Evolutionary conservation across 2,797 vertebrate genomes (phyloP).

Genomic region (Lates japonicus): DNA sequence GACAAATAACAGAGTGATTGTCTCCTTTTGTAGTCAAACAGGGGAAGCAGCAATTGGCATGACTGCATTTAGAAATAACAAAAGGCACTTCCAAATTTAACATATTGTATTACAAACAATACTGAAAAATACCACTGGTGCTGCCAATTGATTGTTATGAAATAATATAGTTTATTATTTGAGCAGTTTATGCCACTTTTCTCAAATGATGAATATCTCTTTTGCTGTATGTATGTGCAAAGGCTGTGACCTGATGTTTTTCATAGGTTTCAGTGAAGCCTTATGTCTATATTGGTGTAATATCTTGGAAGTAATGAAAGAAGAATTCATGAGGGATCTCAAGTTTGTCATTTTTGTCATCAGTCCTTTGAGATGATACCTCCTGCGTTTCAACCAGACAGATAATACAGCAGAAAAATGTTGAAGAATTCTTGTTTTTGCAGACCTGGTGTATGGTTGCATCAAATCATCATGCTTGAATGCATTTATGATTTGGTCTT

Average conservation of each 20-base stretch:
- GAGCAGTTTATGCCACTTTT: not conserved
- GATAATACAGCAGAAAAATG: not conserved
- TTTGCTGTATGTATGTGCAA: constrained; percentile 80
- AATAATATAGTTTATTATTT: not conserved
- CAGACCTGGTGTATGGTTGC: not conserved
- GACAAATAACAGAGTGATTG: constrained; percentile 46
- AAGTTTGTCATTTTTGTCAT: constrained; percentile 21
- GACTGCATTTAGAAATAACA: constrained; percentile 53
- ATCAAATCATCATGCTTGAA: not conserved
- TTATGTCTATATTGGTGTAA: constrained; percentile 88
- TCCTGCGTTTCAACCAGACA: constrained; percentile 12
- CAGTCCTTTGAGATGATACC: constrained; percentile 15
- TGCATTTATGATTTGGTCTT: not conserved
- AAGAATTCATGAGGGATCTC: constrained; percentile 24
- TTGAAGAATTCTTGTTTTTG: not conserved
- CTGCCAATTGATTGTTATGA: not conserved
- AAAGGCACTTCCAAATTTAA: constrained; percentile 32
- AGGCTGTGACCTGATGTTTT: constrained; percentile 86
- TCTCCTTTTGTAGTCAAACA: constrained; percentile 44
- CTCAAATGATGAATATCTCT: not conserved
- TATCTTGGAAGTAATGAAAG: constrained; percentile 86
- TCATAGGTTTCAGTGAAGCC: constrained; percentile 87
- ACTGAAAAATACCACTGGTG: not conserved
- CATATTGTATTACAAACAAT: constrained; percentile 36
- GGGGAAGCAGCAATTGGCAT: constrained; percentile 34